Percentiles rank a stretch among this genome's conserved stretches.
Evolutionary conservation across 1,140 invertebrate genomes (phyloP).

Genomic region (Acromyrmex heyeri): DNA sequence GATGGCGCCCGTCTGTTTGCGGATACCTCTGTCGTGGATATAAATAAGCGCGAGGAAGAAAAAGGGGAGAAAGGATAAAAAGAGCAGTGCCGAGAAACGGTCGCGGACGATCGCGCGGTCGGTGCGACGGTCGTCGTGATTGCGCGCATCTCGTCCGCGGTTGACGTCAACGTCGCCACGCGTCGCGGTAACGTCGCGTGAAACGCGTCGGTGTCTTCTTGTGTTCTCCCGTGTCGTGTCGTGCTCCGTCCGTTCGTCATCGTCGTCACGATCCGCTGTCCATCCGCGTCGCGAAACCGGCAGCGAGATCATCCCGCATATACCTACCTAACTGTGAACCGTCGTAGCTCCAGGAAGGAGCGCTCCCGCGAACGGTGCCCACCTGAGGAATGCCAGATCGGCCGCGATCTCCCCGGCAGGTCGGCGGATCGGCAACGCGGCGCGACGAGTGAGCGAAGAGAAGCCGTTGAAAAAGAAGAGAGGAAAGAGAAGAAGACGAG

Average conservation of each 20-base stretch:
- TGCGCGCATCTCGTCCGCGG: slow-evolving; percentile 48
- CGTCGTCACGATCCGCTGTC: background rate
- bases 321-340: slow-evolving; percentile 22
- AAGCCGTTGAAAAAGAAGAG: slow-evolving; percentile 32
- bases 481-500: background rate
- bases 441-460: slow-evolving; percentile 51
- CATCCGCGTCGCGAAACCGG: background rate
- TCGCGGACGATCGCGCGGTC: slow-evolving; percentile 63
- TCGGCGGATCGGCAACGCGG: slow-evolving; percentile 56
- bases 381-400: slow-evolving; percentile 85
- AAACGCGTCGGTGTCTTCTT: slow-evolving; percentile 29
- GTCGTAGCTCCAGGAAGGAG: slow-evolving; percentile 46
- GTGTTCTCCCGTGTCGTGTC: background rate
- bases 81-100: slow-evolving; percentile 69
- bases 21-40: slow-evolving; percentile 81
- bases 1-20: slow-evolving; percentile 85
- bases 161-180: slow-evolving; percentile 49
- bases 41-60: slow-evolving; percentile 80
- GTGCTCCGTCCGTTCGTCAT: background rate
- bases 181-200: slow-evolving; percentile 32
- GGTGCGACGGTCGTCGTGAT: slow-evolving; percentile 44
- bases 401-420: slow-evolving; percentile 26
- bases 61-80: slow-evolving; percentile 49
- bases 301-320: slow-evolving; percentile 17
- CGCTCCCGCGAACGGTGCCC: slow-evolving; percentile 75